phyloP scores from a whole-genome alignment of 2,113 vertebrate species.

The Apodemus sylvaticus region DNA sequence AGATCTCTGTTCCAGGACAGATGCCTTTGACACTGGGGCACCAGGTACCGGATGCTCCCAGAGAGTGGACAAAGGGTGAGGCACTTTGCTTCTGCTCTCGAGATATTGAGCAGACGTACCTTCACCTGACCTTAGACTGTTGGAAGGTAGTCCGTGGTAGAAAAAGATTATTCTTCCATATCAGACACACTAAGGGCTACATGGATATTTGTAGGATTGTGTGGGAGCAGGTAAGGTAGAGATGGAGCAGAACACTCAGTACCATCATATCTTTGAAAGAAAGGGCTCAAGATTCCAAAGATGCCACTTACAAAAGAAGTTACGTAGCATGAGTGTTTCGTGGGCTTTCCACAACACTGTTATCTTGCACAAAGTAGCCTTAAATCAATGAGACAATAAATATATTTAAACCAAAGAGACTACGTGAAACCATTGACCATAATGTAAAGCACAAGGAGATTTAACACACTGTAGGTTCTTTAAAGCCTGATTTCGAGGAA shows the following conservation, averaged over 20 bases:
- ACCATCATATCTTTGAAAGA: neutral
- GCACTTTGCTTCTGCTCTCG: conserved; percentile 8
- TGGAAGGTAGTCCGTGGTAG: neutral
- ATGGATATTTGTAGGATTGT: neutral
- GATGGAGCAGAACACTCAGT: neutral
- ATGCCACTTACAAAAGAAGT: neutral
- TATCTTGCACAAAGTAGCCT: neutral
- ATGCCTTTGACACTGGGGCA: neutral
- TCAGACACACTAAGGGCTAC: neutral
- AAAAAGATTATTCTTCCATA: neutral
- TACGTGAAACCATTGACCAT: conserved; percentile 72
- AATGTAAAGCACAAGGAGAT: conserved; percentile 73
- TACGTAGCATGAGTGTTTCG: neutral
- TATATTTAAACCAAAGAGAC: conserved; percentile 60
- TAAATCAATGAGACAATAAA: neutral
- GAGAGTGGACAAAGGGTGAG: neutral
- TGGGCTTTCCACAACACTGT: conserved; percentile 50
- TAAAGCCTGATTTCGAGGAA: conserved; percentile 19
- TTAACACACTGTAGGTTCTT: conserved; percentile 66
- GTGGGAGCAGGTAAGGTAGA: neutral
- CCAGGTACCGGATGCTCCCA: neutral
- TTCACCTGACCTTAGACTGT: neutral
- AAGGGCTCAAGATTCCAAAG: neutral
- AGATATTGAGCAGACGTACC: neutral
- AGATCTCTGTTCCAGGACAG: neutral